Evolutionary conservation across 2,113 vertebrate genomes (phyloP).

Genomic region (Ictalurus furcatus): DNA sequence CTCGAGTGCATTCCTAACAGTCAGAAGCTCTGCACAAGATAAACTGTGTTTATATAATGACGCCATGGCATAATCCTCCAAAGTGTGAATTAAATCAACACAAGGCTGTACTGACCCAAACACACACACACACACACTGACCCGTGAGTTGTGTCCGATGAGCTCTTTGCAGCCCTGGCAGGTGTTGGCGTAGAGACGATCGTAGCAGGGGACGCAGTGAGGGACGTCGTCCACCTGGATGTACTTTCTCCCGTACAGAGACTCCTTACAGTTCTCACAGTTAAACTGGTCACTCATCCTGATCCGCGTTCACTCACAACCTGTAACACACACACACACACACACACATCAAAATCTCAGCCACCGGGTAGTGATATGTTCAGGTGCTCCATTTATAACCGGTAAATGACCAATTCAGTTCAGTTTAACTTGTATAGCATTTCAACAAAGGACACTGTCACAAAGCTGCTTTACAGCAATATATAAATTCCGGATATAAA

Average conservation of each 20-base stretch:
- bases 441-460: no score
- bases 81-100: conserved; percentile 10
- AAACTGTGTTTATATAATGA: neutral
- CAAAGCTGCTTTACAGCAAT: no score
- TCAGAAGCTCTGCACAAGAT: neutral
- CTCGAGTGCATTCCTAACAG: neutral
- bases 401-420: no score
- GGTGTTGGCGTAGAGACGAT: conserved; percentile 87
- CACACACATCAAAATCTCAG: neutral
- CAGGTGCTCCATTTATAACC: neutral
- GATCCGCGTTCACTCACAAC: conserved; percentile 32
- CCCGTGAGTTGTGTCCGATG: conserved; percentile 88
- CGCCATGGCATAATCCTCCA: neutral
- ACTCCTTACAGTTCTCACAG: conserved; percentile 89
- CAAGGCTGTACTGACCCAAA: conserved; percentile 1
- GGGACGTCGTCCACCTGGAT: conserved; percentile 86
- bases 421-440: no score
- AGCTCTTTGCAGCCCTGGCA: conserved; percentile 90
- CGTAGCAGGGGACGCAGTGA: conserved; percentile 93
- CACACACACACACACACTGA: conserved; percentile 63
- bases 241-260: conserved; percentile 90
- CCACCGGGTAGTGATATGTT: neutral
- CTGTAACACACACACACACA: conserved; percentile 7
- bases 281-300: conserved; percentile 89
- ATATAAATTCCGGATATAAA: no score